These are phyloP conservation scores for Athene noctua DNA, from an alignment of 2,113 vertebrate genomes.

Conservation along the genomic window DNA sequence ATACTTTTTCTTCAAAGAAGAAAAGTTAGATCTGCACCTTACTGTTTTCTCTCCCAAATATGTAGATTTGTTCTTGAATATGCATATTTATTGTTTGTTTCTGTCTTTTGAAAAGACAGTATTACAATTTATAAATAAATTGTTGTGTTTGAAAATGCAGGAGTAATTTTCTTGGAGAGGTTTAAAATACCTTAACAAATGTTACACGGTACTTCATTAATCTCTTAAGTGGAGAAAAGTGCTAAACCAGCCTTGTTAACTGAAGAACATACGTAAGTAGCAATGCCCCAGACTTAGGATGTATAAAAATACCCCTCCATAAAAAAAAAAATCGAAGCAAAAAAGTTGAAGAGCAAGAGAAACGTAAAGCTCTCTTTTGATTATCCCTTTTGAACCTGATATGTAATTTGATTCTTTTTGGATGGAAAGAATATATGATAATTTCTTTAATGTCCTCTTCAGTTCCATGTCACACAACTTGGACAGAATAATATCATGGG, in stretches of 20 bases:
- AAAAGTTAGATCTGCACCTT: background rate
- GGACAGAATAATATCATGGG: background rate
- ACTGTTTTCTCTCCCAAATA: background rate
- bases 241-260: background rate
- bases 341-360: background rate
- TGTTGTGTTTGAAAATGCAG: background rate
- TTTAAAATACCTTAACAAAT: background rate
- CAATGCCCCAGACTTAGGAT: background rate
- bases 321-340: background rate
- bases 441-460: background rate
- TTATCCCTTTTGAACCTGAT: rapidly evolving
- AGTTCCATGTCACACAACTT: background rate
- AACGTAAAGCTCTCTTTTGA: background rate
- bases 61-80: background rate
- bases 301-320: background rate
- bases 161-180: background rate
- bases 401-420: background rate
- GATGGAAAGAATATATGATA: background rate
- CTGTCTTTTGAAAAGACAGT: background rate
- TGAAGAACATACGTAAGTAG: background rate
- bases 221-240: background rate
- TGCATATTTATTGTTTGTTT: background rate
- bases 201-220: background rate
- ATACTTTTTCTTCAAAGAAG: background rate
- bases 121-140: background rate